Evolutionary conservation across 1,140 invertebrate species (phyloP).

Genomic region (Meloidogyne exigua): DNA sequence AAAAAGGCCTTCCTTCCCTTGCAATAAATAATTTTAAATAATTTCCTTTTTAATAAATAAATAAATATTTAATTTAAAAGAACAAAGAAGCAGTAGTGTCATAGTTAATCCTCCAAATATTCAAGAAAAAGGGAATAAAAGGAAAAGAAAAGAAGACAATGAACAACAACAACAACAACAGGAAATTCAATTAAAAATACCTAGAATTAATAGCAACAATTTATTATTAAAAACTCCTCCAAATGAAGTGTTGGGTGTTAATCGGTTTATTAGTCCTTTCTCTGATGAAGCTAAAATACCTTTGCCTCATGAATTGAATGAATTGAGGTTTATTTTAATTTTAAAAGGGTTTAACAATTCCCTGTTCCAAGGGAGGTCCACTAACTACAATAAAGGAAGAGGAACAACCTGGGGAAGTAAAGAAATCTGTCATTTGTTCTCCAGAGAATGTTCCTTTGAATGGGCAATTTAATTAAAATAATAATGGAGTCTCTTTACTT

Average conservation of each 20-base stretch:
- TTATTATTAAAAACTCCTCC: neutral
- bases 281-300: constrained; percentile 64
- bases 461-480: too few species aligned
- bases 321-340: constrained; percentile 43
- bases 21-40: too few species aligned
- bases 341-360: too few species aligned
- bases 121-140: neutral
- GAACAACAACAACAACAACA: neutral
- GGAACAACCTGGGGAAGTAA: too few species aligned
- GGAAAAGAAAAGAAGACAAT: neutral
- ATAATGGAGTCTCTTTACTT: too few species aligned
- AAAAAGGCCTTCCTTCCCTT: too few species aligned
- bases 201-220: neutral
- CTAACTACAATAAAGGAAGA: too few species aligned
- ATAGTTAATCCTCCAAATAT: neutral
- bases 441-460: too few species aligned
- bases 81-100: neutral
- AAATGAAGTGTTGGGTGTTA: constrained; percentile 6
- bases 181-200: constrained; percentile 1
- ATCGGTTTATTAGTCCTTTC: constrained; percentile 58
- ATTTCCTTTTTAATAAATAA: too few species aligned
- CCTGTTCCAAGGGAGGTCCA: too few species aligned
- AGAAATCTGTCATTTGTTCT: too few species aligned
- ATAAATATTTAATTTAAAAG: neutral
- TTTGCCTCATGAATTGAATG: constrained; percentile 58